Base-by-base conservation (phyloP, 1,140 invertebrate genomes). In the Drosophila sproati region DNA sequence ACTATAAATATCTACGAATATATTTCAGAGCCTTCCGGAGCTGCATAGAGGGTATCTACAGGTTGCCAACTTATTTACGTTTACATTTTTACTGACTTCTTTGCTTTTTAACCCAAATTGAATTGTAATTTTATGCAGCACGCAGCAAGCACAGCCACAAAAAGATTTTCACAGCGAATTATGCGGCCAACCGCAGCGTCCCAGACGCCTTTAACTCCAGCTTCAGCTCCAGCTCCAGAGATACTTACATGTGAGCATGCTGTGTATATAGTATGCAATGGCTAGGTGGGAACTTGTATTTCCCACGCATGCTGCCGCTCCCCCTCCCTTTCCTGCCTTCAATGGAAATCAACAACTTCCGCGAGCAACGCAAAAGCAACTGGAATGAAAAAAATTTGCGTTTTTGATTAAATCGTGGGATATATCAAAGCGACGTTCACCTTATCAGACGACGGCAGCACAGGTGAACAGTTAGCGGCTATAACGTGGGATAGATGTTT, bases 401-500 rank as follows among this genome's bases (percentile, higher is more conserved):
- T 82, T 90, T 90, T 90, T 90, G 86, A 90, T 90, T 90, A 80
- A 91, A 86, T 90, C 86, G 82, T 90, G 86, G 86, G 86, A 90
- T 86, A 90, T 73, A 85, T 77, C 77, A 77, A 69, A 71, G 57
- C 50, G 57, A 34, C 32, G 47, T 54, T 54, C 28, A 7, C 28
- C 68, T 83, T 87, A 87, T 87, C 78, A 82, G 45, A 43, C 3
- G 39, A 45, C 47, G 55, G 54, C 35, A 12, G 43, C 66, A 35
- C 60, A 78, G 67, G 71, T 78, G 71, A 72, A 78, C 60, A 56
- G 62, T 50, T 39, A 10, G 39, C 10, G 29, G 41, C 12, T 39
- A 12, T 60, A 82, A 78, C 77, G 72, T 82, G 80, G 73, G 77
- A 82, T 45, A 66, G 39, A 54, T 50, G 8, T 52, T 29, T 35